Percentiles rank a stretch among this genome's conserved stretches.
Evolutionary conservation across 1,140 invertebrate species (phyloP).

Genomic region (Brachystomella parvula): DNA sequence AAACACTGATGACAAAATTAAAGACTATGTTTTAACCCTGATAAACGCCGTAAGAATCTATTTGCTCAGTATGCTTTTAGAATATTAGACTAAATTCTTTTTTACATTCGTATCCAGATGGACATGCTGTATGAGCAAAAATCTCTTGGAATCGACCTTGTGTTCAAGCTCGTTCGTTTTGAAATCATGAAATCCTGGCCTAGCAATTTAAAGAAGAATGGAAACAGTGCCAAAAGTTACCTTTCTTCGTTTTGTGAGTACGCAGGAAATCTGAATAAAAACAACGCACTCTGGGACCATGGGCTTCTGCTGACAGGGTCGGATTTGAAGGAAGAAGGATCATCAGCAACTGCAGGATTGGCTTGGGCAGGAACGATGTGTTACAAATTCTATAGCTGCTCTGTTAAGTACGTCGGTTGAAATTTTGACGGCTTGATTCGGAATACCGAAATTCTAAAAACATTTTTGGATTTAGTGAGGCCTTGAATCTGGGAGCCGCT

Average conservation of each 20-base stretch:
- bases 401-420: conserved; percentile 7
- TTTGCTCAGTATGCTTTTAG: neutral
- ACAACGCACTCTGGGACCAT: conserved; percentile 41
- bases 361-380: conserved; percentile 44
- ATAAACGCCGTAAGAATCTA: conserved; percentile 39
- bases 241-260: conserved; percentile 43
- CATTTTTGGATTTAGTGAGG: conserved; percentile 39
- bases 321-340: conserved; percentile 30
- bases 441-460: too few relatives aligned
- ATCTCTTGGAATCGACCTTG: conserved; percentile 39
- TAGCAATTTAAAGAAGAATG: conserved; percentile 29
- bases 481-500: conserved; percentile 41
- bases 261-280: conserved; percentile 39
- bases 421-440: neutral
- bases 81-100: neutral
- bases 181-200: conserved; percentile 41
- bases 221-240: conserved; percentile 41
- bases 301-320: conserved; percentile 41
- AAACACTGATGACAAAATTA: conserved; percentile 38
- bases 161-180: conserved; percentile 40
- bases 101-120: conserved; percentile 26
- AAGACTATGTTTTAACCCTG: conserved; percentile 41
- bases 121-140: conserved; percentile 40
- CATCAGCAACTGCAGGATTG: conserved; percentile 34
- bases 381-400: conserved; percentile 41